Conservation (phyloP, 1,140 invertebrate genomes). For the Calycopis cecrops region DNA sequence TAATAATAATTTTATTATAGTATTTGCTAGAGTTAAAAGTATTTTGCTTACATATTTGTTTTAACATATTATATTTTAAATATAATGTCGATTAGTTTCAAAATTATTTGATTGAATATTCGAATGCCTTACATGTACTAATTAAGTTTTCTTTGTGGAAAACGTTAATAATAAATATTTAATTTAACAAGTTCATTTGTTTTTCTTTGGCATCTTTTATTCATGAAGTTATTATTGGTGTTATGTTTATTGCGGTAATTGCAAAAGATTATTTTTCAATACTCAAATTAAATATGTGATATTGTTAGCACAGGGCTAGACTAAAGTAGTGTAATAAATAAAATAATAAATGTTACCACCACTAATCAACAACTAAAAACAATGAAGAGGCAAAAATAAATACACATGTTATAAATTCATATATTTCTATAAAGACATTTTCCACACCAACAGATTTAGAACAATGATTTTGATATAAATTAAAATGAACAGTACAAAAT, state of each 20-base stretch:
- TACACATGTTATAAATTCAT: neutral
- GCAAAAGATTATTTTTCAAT: too few species aligned
- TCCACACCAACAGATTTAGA: constrained; percentile 2
- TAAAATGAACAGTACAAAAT: too few species aligned
- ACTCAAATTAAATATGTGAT: too few species aligned
- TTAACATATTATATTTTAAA: constrained; percentile 16
- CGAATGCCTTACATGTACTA: constrained; percentile 5
- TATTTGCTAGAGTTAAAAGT: constrained; percentile 19
- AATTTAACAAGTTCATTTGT: constrained; percentile 3
- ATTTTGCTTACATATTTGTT: constrained; percentile 12
- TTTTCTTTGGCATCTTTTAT: neutral
- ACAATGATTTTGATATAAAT: too few species aligned
- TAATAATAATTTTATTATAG: constrained; percentile 16
- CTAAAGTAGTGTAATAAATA: too few species aligned
- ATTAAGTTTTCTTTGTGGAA: constrained; percentile 5
- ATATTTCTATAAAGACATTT: constrained; percentile 1
- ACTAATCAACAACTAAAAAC: too few species aligned
- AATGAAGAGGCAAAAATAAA: neutral
- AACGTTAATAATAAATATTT: constrained; percentile 10
- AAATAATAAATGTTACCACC: too few species aligned
- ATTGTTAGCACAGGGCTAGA: too few species aligned
- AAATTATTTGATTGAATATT: constrained; percentile 2
- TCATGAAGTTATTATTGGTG: neutral
- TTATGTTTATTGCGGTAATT: too few species aligned
- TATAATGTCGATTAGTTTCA: constrained; percentile 11